These are phyloP conservation scores for Corythornis cristatus DNA, from an alignment of 2,113 vertebrate species.

Conservation along the genomic window DNA sequence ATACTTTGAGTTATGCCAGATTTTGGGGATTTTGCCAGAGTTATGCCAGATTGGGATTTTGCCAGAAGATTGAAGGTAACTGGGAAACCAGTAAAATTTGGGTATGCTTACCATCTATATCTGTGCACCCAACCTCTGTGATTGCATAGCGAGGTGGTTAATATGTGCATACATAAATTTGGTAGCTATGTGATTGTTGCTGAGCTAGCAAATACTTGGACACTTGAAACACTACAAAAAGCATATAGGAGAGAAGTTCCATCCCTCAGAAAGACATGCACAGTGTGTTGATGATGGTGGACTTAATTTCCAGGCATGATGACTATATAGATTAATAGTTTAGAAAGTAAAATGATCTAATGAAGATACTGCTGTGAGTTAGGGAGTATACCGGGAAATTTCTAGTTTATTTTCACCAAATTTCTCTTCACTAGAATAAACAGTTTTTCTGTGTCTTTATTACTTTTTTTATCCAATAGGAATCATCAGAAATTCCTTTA, in stretches of 20 bases:
- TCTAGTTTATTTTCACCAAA: neutral
- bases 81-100: neutral
- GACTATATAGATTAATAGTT: neutral
- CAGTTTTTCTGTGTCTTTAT: neutral
- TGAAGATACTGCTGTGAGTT: neutral
- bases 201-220: neutral
- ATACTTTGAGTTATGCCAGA: neutral
- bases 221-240: neutral
- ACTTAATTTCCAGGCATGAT: neutral
- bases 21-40: neutral
- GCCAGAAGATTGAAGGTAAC: neutral
- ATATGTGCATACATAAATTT: neutral
- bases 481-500: neutral
- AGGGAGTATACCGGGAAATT: neutral
- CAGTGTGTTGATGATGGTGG: fast-evolving
- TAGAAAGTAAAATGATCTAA: neutral
- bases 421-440: neutral
- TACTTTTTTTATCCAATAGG: neutral
- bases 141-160: neutral
- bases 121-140: neutral
- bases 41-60: neutral
- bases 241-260: neutral
- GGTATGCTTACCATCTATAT: neutral
- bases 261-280: neutral
- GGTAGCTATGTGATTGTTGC: neutral